Evolutionary conservation across 53 echinoderm and acorn worm genomes (phyloP), one percentile per base, ranked within the genome.

Genomic region (Paracentrotus lividus): DNA sequence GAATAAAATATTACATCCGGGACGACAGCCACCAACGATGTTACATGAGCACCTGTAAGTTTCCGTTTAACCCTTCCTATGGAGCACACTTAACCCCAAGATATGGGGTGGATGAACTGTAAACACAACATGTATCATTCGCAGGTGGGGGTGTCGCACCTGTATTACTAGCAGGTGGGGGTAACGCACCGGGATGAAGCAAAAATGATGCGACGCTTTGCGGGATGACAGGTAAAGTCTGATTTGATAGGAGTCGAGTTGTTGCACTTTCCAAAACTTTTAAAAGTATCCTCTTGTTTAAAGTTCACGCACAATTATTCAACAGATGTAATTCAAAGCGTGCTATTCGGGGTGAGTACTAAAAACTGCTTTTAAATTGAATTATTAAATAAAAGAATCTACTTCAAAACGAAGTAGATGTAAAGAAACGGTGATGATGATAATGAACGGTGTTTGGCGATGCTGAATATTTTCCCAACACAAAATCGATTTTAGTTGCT

Each of bases 11-110:
- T n/a, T n/a, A n/a, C n/a, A n/a, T 81, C 81, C 81, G 81, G 47
- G 10, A 16, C 81, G 45, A 47, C 10, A 81, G 49, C 81, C 81
- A 81, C 81, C 81, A 81, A 81, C 81, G 81, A 81, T 81, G 81
- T 47, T 47, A 81, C 81, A 0, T n/a, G 81, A 81, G 47, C 12
- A 44, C 81, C 26, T 81, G 26, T 81, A 45, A 47, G 10, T 24
- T 44, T 45, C 44, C 47, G 47, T 47, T 81, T 47, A 81, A 81
- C 81, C 81, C n/a, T n/a, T 47, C 81, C 27, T 47, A 8, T n/a
- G 45, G 45, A 44, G 26, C 8, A 47, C 26, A 9, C 81, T 81
- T 81, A 81, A 81, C 81, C 81, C 81, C 47, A n/a, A 16, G 44
- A 23, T 81, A 47, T 47, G 47, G 81, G 81, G 81, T 81, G 7